Base-by-base conservation (phyloP, 2,113 vertebrate species). In the Gambusia affinis region DNA sequence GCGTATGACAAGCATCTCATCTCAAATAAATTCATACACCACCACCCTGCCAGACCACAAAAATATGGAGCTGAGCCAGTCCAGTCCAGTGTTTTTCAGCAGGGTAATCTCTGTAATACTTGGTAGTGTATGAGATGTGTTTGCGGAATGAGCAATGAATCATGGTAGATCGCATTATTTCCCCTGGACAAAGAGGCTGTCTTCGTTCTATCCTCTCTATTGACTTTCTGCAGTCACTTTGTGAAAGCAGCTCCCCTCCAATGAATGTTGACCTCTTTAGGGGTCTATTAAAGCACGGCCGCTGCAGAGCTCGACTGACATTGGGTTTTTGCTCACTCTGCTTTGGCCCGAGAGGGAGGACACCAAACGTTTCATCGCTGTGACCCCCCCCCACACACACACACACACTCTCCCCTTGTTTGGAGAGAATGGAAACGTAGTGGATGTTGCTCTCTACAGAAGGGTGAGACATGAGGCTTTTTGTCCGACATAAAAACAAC, bases 181-280 rank as follows among this genome's bases (percentile, higher is more conserved):
- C 68, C 28, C 61, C 4, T 17, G 33, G 24, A 28, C 12, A 51
- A 4, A 37, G 30, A 70, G 22, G 4, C 24, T 4, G 4, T 65
- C 77, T 70, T 5, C 19, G 44, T 35, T 57, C 17, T 57, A 68
- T 62, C 67, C 62, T 79, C 68, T 78, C 33, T 42, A 51, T 29
- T 31, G 35, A 17, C 64, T 37, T 80, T 89, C 72, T 47, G 64
- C 22, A 44, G 76, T 76, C 27, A 12, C 70, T 60, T 24, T 67
- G 29, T 73, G 78, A 28, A 57, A 78, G 74, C 79, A 57, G 31
- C 60, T 72, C 75, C 87, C 85, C 84, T 70, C 22, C 79, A 78
- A 86, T 70, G 1, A 30, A 51, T 27, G 68, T 60, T 73, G 86
- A 88, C 88, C 84, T 79, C 83, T 84, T 70, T 6, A 2, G 2